Base-by-base conservation (phyloP, 2,113 vertebrate genomes). In the Pholis gunnellus region DNA sequence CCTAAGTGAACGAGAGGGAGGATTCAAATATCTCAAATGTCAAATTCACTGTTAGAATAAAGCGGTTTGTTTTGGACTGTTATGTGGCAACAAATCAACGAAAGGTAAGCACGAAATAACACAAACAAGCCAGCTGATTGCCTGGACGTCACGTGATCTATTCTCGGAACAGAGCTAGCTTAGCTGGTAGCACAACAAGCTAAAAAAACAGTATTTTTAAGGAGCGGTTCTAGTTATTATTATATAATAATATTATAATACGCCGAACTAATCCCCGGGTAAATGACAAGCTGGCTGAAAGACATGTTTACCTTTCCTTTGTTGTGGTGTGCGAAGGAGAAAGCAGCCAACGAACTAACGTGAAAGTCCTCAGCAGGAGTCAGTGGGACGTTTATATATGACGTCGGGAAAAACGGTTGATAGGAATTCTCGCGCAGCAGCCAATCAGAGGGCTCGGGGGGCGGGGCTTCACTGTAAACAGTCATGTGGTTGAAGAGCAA, bases 361-460 rank as follows among this genome's bases (percentile, higher is more conserved):
- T 2, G 8, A 8, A 48, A 14, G 36, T 34, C 13, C 5, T 6
- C 13, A 1, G 17, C 46, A 1, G 27, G 22, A 40, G 20, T n/a
- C 48, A 25, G 1, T 1, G 20, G 63, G 68, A 79, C 44, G 4
- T 68, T 87, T 92, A 89, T 90, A 91, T 42, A 8, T 17, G 59
- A 86, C 56, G 78, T 81, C 25, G 29, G 74, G 75, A 81, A 73
- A 81, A 75, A 52, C 25, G 0, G 14, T 40, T 2, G 22, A 0
- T 6, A 0, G 75, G 81, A 68, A 82, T 80, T 18, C 17, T 52
- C 0, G 4, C 0, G 11, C 54, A 0, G 10, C 65, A 83, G 78
- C 93, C 93, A 92, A 93, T 92, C 88, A 85, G 52, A 81, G 31
- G 2, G n/a, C 66, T 6, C 6, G 34, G 60, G 14, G 65, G 88